phyloP scores from a whole-genome alignment of 2,797 vertebrate species.

The Takifugu rubripes region DNA sequence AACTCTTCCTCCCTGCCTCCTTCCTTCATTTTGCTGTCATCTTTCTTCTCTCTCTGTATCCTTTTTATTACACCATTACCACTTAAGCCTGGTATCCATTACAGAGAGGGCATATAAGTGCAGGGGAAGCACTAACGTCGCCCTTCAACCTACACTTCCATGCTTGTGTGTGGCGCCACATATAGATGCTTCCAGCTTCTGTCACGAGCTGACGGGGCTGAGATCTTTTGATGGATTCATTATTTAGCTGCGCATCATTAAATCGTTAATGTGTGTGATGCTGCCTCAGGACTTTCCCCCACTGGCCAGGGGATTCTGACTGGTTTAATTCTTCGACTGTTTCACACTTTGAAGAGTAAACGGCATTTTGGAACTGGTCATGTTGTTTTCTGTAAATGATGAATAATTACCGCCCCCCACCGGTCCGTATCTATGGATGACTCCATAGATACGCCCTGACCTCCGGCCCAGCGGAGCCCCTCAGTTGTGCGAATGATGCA shows the following conservation, averaged over 20 bases:
- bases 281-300: slow-evolving; percentile 1
- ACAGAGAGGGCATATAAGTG: slow-evolving; percentile 72
- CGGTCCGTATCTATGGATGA: background rate
- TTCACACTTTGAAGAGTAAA: background rate
- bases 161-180: slow-evolving; percentile 62
- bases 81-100: slow-evolving; percentile 76
- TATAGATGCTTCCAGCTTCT: slow-evolving; percentile 41
- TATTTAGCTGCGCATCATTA: slow-evolving; percentile 22
- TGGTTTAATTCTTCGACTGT: slow-evolving; percentile 15
- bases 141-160: slow-evolving; percentile 57
- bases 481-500: too few species aligned
- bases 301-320: slow-evolving; percentile 3
- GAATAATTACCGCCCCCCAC: background rate
- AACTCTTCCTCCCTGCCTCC: slow-evolving; percentile 22
- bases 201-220: slow-evolving; percentile 29
- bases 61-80: slow-evolving; percentile 73
- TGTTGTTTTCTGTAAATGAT: background rate
- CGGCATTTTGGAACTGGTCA: background rate
- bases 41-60: slow-evolving; percentile 37
- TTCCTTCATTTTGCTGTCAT: slow-evolving; percentile 19
- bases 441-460: too few species aligned
- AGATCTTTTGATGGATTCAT: slow-evolving; percentile 37
- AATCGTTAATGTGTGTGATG: slow-evolving; percentile 15
- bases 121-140: slow-evolving; percentile 71
- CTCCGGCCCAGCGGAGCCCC: too few species aligned